A percentile compares a stretch with the other conserved stretches of the same genome.
phyloP scores from a whole-genome alignment of 2,797 vertebrate genomes.

The Sphenodon punctatus region DNA sequence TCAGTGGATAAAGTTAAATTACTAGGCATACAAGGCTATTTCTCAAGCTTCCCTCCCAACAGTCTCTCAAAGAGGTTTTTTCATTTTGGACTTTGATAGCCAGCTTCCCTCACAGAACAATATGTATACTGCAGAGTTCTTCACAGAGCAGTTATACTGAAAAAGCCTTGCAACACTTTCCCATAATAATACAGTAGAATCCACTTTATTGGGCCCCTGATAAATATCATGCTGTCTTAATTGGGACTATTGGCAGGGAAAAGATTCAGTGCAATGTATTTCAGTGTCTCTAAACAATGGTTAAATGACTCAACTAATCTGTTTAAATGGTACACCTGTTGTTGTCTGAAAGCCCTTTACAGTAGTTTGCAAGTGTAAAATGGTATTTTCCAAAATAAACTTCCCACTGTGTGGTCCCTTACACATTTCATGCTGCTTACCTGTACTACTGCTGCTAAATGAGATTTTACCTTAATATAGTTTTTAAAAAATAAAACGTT shows the following conservation, averaged over 20 bases:
- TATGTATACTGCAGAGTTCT: background rate
- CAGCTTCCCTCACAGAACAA: background rate
- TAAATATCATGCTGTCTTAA: constrained; percentile 22
- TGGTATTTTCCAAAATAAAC: constrained; percentile 11
- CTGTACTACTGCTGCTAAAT: background rate
- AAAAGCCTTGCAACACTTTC: background rate
- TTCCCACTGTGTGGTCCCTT: background rate
- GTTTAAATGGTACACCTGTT: constrained; percentile 21
- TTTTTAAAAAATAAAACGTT: background rate
- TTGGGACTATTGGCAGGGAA: constrained; percentile 5
- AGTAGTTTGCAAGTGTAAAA: constrained; percentile 23
- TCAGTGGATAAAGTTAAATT: accelerated
- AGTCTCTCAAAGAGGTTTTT: constrained; percentile 3
- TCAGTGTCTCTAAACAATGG: background rate
- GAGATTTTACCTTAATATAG: constrained; percentile 2
- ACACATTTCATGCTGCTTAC: background rate
- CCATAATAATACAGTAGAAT: background rate
- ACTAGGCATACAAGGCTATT: background rate
- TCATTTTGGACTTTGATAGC: background rate
- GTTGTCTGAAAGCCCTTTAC: constrained; percentile 14
- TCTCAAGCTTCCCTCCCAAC: background rate
- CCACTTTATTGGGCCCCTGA: background rate
- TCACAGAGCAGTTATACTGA: constrained; percentile 11
- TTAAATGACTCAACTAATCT: constrained; percentile 25
- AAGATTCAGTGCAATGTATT: constrained; percentile 28